Base-by-base conservation (phyloP, 2,888 invertebrate genomes). In the Apocheima hispidaria region DNA sequence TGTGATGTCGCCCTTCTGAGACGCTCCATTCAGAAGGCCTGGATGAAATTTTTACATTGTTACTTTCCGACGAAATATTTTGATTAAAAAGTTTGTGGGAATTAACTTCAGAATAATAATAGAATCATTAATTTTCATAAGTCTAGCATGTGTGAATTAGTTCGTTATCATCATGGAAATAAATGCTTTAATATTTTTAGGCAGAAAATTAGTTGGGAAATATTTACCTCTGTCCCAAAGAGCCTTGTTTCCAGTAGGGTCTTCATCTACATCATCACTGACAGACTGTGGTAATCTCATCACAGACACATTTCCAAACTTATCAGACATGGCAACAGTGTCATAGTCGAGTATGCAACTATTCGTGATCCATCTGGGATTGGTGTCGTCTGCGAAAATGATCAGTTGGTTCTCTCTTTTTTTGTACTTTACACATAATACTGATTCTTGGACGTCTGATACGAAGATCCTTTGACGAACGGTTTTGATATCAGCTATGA, bases 191-290 rank as follows among this genome's bases (percentile, higher is more conserved):
- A 43, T 21, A 55, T 7, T 26, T n/a, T 9, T 28, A 16, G 20
- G n/a, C 14, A 36, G 10, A 48, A 23, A 20, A 49, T 38, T 36
- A 33, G 7, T 41, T 41, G 30, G 12, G 21, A 12, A n/a, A 6
- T 56, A 59, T 33, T 82, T 78, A 90, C 94, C 96, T 83, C 97
- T 94, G 82, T 97, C 97, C 99, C 99, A 99, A 0, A 99, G 92
- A 0, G 99, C 98, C 86, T 99, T 99, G 79, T 98, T 99, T 43
- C 99, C 99, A 0, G 99, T 99, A 0, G 99, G 99, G 90, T 99
- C 99, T 88, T 99, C 99, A 84, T 99, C 99, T 0, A 99, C 98
- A 82, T 99, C 99, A 87, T 99, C 99, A 23, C 97, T 97, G 1
- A 98, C 96, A 60, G 98, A 97, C 54, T 96, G 95, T 0, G 99